Evolutionary conservation across 1,140 invertebrate genomes (phyloP).

Genomic region (Heterodera carotae): DNA sequence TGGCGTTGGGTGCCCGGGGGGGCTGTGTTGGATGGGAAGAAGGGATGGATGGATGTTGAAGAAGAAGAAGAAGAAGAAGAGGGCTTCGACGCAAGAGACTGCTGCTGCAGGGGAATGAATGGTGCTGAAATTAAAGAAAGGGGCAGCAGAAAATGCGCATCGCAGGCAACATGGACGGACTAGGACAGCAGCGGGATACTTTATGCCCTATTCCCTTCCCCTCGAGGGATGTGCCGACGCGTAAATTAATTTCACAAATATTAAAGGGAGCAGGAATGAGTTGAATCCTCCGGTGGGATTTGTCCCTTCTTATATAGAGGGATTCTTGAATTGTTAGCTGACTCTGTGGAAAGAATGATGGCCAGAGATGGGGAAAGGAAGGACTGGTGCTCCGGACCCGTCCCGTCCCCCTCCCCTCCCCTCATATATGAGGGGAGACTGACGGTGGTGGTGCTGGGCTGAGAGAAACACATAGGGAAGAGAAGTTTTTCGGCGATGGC

Average conservation of each 20-base stretch:
- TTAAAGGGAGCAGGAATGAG: background rate
- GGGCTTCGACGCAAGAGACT: background rate
- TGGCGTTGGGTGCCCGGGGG: too few species aligned
- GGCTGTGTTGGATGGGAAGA: too few species aligned
- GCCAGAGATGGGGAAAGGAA: background rate
- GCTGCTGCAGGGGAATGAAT: background rate
- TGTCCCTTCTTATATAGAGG: background rate
- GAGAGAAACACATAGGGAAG: background rate
- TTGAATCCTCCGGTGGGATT: background rate
- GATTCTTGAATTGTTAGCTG: background rate
- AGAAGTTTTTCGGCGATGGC: slow-evolving; percentile 11
- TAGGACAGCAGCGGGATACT: background rate
- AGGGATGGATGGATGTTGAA: background rate
- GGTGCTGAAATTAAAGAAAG: background rate
- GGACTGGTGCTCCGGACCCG: background rate
- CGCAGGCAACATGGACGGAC: background rate
- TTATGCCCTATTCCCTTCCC: background rate
- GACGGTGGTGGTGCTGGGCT: slow-evolving; percentile 7
- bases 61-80: background rate
- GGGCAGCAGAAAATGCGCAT: background rate
- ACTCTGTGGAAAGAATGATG: background rate
- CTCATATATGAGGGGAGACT: background rate
- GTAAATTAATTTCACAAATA: background rate
- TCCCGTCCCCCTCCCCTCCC: background rate
- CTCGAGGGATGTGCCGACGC: background rate